Conservation (phyloP, 2,797 vertebrate genomes). For the Streptopelia turtur region DNA sequence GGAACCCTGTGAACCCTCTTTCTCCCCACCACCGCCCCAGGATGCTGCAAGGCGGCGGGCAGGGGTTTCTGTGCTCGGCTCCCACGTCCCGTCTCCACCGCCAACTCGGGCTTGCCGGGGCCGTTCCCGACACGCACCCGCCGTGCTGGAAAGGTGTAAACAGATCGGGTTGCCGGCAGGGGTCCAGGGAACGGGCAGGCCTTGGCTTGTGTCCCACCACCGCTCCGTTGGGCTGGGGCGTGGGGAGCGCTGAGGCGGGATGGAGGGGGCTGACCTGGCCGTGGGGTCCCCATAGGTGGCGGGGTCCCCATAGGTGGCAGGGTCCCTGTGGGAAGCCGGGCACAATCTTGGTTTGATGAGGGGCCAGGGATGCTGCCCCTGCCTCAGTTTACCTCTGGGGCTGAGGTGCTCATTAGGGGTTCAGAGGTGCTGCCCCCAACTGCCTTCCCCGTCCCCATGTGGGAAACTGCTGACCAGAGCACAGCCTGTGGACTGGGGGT, state of each 20-base stretch:
- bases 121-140: conserved; percentile 21
- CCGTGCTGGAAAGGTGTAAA: conserved; percentile 10
- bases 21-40: fast-evolving
- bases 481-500: neutral
- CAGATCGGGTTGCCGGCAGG: conserved; percentile 62
- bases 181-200: conserved; percentile 57
- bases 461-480: neutral
- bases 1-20: neutral
- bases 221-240: fast-evolving
- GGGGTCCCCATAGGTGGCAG: fast-evolving
- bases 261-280: neutral
- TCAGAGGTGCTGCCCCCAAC: neutral
- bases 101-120: conserved; percentile 48
- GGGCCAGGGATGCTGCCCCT: too few species aligned
- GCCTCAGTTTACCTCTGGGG: neutral
- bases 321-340: fast-evolving
- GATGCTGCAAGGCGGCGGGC: neutral
- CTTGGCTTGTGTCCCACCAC: conserved; percentile 59
- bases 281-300: fast-evolving
- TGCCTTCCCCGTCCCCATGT: fast-evolving
- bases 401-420: neutral
- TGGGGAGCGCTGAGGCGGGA: neutral
- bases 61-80: neutral
- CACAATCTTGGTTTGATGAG: neutral
- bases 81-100: neutral